Evolutionary conservation across 2,797 vertebrate species (phyloP).

Genomic region (Acrocephalus scirpaceus): DNA sequence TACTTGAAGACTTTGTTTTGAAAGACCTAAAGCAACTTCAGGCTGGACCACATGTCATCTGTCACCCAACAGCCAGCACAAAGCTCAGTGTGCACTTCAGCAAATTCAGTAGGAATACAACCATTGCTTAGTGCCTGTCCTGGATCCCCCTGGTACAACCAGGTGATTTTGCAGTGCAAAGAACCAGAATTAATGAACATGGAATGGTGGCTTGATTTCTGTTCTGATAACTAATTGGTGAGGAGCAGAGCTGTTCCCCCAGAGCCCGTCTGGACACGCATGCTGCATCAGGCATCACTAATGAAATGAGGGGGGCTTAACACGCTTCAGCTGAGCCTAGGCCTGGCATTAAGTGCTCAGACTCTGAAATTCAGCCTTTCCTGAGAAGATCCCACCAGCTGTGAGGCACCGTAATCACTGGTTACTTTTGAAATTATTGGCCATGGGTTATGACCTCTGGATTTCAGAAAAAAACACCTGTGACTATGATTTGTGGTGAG

Average conservation of each 20-base stretch:
- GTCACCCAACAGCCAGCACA: not conserved
- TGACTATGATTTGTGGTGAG: not conserved
- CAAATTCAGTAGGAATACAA: not conserved
- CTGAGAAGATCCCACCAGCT: not conserved
- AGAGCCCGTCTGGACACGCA: fast-evolving
- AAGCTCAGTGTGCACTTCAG: not conserved
- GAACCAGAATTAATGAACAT: not conserved
- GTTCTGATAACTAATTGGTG: not conserved
- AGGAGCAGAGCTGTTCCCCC: not conserved
- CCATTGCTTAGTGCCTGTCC: not conserved
- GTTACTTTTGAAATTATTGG: not conserved
- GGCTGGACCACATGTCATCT: not conserved
- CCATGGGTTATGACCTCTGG: not conserved
- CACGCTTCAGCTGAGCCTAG: not conserved
- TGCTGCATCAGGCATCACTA: not conserved
- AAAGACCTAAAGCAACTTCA: not conserved
- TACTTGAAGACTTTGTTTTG: not conserved
- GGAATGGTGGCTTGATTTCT: not conserved
- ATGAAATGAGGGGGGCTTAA: not conserved
- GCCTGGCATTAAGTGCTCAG: not conserved
- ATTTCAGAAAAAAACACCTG: not conserved
- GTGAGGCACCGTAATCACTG: not conserved
- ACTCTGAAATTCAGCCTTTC: not conserved
- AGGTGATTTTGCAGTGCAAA: not conserved
- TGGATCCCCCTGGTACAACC: not conserved